These are phyloP conservation scores for Atherix ibis DNA, from an alignment of 2,888 invertebrate species.

Conservation along the genomic window DNA sequence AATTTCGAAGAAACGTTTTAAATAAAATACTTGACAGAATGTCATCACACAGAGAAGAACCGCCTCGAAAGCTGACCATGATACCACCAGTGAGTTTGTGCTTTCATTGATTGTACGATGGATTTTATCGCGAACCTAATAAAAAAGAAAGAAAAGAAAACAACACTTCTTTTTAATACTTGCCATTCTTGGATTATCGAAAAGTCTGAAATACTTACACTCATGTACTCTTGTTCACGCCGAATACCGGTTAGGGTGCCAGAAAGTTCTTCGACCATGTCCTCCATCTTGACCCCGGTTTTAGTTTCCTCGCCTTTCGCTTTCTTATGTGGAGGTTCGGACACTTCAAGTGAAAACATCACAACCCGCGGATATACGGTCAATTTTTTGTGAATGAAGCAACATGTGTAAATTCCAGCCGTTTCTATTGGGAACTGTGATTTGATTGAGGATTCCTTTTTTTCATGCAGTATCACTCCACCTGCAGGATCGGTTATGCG, in stretches of 20 bases:
- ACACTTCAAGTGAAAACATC: slow-evolving; percentile 94
- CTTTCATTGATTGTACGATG: slow-evolving; percentile 96
- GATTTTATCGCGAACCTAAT: slow-evolving; percentile 82
- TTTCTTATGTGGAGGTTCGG: slow-evolving; percentile 50
- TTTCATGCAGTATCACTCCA: slow-evolving; percentile 75
- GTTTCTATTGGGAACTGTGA: slow-evolving; percentile 90
- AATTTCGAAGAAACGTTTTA: slow-evolving; percentile 99
- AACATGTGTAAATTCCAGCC: slow-evolving; percentile 85
- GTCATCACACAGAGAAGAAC: slow-evolving; percentile 90
- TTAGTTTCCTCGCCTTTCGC: slow-evolving; percentile 43
- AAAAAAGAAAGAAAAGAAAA: slow-evolving; percentile 4
- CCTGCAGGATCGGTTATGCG: slow-evolving; percentile 87
- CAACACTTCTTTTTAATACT: no score
- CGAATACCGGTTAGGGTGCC: slow-evolving; percentile 83
- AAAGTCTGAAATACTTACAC: no score
- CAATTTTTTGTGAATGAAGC: slow-evolving; percentile 98
- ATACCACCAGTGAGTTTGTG: slow-evolving; percentile 92
- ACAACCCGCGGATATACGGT: slow-evolving; percentile 97
- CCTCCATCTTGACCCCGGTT: slow-evolving; percentile 82
- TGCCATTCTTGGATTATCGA: no score
- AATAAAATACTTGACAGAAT: slow-evolving; percentile 90
- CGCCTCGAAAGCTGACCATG: slow-evolving; percentile 99
- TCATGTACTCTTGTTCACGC: slow-evolving; percentile 99
- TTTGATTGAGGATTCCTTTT: slow-evolving; percentile 91
- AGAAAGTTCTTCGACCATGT: slow-evolving; percentile 92